phyloP scores from a whole-genome alignment of 2,797 vertebrate species.

The Lophura swinhoii region DNA sequence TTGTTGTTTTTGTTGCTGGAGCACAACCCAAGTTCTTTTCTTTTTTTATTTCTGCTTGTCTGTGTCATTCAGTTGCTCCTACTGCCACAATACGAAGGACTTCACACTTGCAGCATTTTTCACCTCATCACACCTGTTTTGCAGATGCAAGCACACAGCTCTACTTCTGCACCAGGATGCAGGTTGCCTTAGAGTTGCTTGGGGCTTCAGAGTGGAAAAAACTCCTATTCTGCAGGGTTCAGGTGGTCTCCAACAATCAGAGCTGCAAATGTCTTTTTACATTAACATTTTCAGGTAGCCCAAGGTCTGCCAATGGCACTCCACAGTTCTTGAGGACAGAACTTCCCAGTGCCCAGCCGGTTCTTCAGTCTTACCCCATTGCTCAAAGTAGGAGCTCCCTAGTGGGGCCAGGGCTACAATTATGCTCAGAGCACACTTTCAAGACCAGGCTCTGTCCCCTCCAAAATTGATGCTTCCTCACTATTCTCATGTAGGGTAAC shows the following conservation, averaged over 20 bases:
- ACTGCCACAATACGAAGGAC: background rate
- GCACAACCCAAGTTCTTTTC: accelerated
- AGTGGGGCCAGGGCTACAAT: background rate
- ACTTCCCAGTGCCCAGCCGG: background rate
- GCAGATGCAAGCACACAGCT: background rate
- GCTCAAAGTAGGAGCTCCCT: background rate
- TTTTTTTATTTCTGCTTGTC: background rate
- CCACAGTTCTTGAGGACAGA: background rate
- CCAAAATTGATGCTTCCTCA: background rate
- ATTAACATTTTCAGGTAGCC: background rate
- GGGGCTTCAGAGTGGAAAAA: background rate
- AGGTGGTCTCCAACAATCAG: background rate
- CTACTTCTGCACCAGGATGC: background rate
- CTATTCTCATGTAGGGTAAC: background rate
- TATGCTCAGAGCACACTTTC: accelerated
- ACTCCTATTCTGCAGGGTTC: background rate
- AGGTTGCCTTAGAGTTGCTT: background rate
- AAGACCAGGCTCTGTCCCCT: background rate
- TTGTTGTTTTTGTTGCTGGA: background rate
- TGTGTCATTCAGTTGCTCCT: background rate
- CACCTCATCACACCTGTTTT: background rate
- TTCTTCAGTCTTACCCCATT: background rate
- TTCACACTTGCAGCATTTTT: accelerated
- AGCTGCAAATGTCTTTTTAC: background rate
- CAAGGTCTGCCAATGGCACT: background rate